Percentiles rank a stretch among this genome's conserved stretches.
Evolutionary conservation across 2,888 invertebrate genomes (phyloP).

Genomic region (Drosophila robusta): DNA sequence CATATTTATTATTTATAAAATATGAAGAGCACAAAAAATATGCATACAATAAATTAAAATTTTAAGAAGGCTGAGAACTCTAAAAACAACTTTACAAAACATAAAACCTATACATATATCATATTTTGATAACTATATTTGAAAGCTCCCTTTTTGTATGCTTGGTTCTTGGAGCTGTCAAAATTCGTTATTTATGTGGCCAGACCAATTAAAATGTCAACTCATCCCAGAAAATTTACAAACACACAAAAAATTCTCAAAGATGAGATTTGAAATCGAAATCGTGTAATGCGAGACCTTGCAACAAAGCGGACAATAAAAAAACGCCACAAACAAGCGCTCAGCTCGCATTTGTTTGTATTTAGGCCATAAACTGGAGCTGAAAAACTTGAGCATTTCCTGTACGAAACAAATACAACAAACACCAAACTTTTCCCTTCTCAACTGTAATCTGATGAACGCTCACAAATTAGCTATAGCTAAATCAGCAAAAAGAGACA

Average conservation of each 20-base stretch:
- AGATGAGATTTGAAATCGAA: conserved; percentile 38
- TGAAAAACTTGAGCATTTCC: conserved; percentile 60
- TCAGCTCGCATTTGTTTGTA: conserved; percentile 56
- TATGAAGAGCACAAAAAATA: not conserved
- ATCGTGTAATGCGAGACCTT: conserved; percentile 62
- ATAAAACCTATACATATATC: conserved; percentile 9
- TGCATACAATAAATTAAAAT: not conserved
- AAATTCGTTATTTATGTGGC: conserved; percentile 53
- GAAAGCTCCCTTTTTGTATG: conserved; percentile 21
- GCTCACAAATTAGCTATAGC: conserved; percentile 1
- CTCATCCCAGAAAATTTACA: conserved; percentile 31
- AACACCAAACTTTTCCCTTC: not conserved
- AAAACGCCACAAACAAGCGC: conserved; percentile 52
- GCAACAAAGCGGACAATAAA: conserved; percentile 26
- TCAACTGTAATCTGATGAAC: conserved; percentile 14
- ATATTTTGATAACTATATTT: conserved; percentile 12
- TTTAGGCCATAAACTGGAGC: conserved; percentile 54
- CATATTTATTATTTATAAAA: no score
- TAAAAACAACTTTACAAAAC: no score
- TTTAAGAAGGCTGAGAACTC: not conserved
- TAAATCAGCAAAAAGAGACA: conserved; percentile 3
- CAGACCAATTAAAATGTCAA: conserved; percentile 65
- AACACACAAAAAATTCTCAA: conserved; percentile 14
- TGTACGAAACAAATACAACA: conserved; percentile 20
- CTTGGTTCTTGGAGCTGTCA: conserved; percentile 46